Percentiles rank a stretch among this genome's conserved stretches.
Evolutionary conservation across 2,888 invertebrate genomes (phyloP).

Genomic region (Elysia crispata): DNA sequence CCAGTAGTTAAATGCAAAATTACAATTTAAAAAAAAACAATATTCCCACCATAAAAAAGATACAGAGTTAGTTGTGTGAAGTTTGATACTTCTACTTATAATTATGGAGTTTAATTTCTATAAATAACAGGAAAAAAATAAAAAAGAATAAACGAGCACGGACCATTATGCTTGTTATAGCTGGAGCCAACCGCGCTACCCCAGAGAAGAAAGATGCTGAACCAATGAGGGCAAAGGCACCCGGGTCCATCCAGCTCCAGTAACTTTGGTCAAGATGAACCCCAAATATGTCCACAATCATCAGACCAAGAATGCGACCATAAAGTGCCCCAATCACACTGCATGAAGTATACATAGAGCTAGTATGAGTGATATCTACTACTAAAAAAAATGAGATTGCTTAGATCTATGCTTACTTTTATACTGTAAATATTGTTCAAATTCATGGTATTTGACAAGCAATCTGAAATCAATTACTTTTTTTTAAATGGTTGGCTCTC

Average conservation of each 20-base stretch:
- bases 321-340: constrained; percentile 77
- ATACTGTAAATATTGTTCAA: neutral
- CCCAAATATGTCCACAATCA: constrained; percentile 74
- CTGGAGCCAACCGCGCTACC: constrained; percentile 78
- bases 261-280: constrained; percentile 67
- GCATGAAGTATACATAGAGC: constrained; percentile 36
- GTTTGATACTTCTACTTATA: too few relatives aligned
- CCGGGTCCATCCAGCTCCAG: constrained; percentile 79
- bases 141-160: constrained; percentile 36
- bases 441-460: too few relatives aligned
- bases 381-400: neutral
- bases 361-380: neutral
- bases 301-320: constrained; percentile 76
- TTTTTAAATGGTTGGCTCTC: too few relatives aligned
- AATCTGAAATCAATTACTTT: too few relatives aligned
- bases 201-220: constrained; percentile 79
- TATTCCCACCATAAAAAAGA: too few relatives aligned
- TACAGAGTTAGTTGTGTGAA: too few relatives aligned
- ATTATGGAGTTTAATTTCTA: too few relatives aligned
- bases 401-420: neutral
- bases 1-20: too few relatives aligned
- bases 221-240: constrained; percentile 78
- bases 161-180: constrained; percentile 77
- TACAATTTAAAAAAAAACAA: too few relatives aligned
- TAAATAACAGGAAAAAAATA: too few relatives aligned